Conservation (phyloP, 2,113 vertebrate genomes). For the Platanista minor region DNA sequence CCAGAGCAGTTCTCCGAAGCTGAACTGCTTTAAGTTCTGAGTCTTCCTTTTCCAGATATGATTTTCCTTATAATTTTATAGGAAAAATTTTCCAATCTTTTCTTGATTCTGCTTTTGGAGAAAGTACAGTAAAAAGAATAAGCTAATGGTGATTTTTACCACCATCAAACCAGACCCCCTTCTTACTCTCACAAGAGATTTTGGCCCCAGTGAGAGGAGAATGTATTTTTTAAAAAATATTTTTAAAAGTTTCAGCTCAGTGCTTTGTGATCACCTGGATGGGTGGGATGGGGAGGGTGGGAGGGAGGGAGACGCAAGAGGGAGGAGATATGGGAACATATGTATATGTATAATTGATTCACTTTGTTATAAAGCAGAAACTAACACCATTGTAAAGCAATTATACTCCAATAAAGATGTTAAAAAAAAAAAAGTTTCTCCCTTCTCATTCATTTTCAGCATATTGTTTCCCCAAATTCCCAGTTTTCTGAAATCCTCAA, state of each 20-base stretch:
- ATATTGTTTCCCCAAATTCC: background rate
- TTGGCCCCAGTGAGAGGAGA: background rate
- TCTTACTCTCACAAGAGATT: background rate
- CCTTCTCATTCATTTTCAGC: background rate
- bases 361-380: no score
- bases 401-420: no score
- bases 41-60: background rate
- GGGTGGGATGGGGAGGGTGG: no score
- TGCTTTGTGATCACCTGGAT: no score
- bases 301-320: no score
- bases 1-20: background rate
- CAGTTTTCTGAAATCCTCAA: background rate
- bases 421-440: background rate
- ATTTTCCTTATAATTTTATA: background rate
- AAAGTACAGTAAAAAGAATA: background rate
- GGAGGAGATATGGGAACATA: no score
- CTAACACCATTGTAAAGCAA: no score
- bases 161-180: background rate
- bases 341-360: no score
- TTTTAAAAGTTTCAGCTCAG: background rate
- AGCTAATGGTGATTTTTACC: background rate
- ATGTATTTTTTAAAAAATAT: background rate
- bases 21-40: background rate
- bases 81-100: background rate
- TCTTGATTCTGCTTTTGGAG: background rate